phyloP scores from a whole-genome alignment of 2,888 invertebrate species.

The Acleris literana region DNA sequence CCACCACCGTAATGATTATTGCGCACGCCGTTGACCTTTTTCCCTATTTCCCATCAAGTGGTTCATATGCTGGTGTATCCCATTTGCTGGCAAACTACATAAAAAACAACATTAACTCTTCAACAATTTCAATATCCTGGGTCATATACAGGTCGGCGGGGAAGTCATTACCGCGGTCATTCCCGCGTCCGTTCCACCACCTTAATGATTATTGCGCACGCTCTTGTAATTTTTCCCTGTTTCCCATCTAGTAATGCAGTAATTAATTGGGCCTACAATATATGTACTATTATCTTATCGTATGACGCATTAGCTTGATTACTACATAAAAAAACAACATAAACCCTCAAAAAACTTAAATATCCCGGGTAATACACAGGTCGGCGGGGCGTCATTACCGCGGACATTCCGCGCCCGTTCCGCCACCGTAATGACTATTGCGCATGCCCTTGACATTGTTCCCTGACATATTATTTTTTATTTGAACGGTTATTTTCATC shows the following conservation, averaged over 20 bases:
- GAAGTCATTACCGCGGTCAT: not conserved
- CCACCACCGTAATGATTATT: not conserved
- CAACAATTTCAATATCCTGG: not conserved
- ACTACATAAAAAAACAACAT: too few relatives aligned
- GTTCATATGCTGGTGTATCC: too few relatives aligned
- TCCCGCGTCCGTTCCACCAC: not conserved
- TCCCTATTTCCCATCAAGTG: too few relatives aligned
- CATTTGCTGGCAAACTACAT: too few relatives aligned
- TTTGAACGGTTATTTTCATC: not conserved
- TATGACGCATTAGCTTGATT: too few relatives aligned
- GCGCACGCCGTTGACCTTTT: too few relatives aligned
- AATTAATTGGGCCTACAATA: too few relatives aligned
- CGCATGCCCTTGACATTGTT: conserved; percentile 9
- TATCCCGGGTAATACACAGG: conserved; percentile 1
- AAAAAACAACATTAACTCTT: too few relatives aligned
- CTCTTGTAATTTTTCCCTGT: too few relatives aligned
- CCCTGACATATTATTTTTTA: conserved; percentile 3
- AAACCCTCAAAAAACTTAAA: too few relatives aligned
- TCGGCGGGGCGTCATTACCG: conserved; percentile 2
- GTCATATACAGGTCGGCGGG: not conserved
- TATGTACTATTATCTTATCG: too few relatives aligned
- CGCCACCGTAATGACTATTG: conserved; percentile 3
- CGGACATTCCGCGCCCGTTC: conserved; percentile 1
- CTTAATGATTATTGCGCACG: conserved; percentile 1
- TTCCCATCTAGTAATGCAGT: too few relatives aligned